Conservation (phyloP, 2,888 invertebrate genomes). For the Limnephilus marmoratus region DNA sequence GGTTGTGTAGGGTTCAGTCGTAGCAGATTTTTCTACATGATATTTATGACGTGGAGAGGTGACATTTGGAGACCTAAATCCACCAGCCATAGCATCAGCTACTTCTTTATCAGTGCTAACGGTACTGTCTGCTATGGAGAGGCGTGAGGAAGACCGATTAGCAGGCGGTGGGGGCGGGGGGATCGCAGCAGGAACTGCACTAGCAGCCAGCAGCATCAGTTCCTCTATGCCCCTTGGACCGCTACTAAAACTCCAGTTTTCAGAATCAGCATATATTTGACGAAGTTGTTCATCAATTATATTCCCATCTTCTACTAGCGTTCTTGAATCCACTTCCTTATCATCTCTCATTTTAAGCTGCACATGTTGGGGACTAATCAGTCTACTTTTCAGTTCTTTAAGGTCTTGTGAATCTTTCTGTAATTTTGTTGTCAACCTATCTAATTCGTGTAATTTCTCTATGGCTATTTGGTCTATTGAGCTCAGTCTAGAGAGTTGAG, state of each 20-base stretch:
- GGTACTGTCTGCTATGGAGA: constrained; percentile 80
- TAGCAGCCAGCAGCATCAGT: constrained; percentile 74
- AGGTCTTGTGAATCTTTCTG: constrained; percentile 88
- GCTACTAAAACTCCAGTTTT: constrained; percentile 84
- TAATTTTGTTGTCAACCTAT: constrained; percentile 85
- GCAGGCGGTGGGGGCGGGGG: constrained; percentile 73
- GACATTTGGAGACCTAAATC: constrained; percentile 71
- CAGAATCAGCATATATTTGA: constrained; percentile 81
- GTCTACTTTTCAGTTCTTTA: constrained; percentile 84
- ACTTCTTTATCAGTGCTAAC: constrained; percentile 81
- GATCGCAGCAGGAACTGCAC: constrained; percentile 68
- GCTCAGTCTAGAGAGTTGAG: constrained; percentile 85
- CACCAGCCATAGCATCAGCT: constrained; percentile 78
- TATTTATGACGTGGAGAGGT: constrained; percentile 79
- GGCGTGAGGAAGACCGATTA: constrained; percentile 80
- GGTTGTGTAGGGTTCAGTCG: constrained; percentile 81
- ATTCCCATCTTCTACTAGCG: constrained; percentile 80
- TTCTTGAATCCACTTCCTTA: constrained; percentile 79
- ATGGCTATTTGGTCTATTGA: constrained; percentile 87
- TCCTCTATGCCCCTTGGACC: constrained; percentile 81
- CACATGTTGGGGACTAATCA: constrained; percentile 81
- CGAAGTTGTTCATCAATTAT: constrained; percentile 84
- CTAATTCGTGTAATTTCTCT: constrained; percentile 87
- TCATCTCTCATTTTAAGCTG: constrained; percentile 71
- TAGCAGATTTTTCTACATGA: constrained; percentile 76